Conservation (phyloP, 2,888 invertebrate species). For the Leucoma salicis region DNA sequence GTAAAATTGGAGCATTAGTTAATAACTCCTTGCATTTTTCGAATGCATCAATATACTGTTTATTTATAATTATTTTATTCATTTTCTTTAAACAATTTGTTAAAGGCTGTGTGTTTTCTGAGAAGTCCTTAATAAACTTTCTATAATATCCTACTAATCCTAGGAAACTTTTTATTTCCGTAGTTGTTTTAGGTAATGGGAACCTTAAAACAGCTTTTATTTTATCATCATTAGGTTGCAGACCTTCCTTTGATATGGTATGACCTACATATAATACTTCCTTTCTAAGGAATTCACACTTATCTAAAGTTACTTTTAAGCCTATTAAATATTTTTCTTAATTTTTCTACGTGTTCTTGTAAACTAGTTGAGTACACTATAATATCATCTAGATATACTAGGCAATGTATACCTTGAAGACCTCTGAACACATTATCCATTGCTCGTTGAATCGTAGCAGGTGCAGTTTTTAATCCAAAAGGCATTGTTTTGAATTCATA, state of each 20-base stretch:
- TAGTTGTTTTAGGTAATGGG: constrained; percentile 12
- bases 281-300: too few species aligned
- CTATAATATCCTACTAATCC: too few species aligned
- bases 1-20: constrained; percentile 2
- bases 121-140: constrained; percentile 6
- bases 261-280: constrained; percentile 14
- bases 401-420: neutral
- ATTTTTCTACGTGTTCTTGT: neutral
- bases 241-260: constrained; percentile 18
- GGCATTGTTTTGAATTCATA: neutral
- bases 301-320: neutral
- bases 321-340: neutral
- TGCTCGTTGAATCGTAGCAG: constrained; percentile 1
- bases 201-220: constrained; percentile 14
- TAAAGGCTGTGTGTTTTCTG: constrained; percentile 17
- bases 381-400: neutral
- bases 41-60: constrained; percentile 7
- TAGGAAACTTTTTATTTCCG: constrained; percentile 10
- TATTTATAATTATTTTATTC: neutral
- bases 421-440: constrained; percentile 1
- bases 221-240: constrained; percentile 20
- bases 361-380: constrained; percentile 11
- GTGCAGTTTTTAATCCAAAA: too few species aligned
- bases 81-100: constrained; percentile 14
- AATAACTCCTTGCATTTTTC: constrained; percentile 19